Percentiles rank a stretch among this genome's conserved stretches.
These are phyloP conservation scores for Syngnathus typhle DNA, from an alignment of 2,113 vertebrate species.

Conservation along the genomic window DNA sequence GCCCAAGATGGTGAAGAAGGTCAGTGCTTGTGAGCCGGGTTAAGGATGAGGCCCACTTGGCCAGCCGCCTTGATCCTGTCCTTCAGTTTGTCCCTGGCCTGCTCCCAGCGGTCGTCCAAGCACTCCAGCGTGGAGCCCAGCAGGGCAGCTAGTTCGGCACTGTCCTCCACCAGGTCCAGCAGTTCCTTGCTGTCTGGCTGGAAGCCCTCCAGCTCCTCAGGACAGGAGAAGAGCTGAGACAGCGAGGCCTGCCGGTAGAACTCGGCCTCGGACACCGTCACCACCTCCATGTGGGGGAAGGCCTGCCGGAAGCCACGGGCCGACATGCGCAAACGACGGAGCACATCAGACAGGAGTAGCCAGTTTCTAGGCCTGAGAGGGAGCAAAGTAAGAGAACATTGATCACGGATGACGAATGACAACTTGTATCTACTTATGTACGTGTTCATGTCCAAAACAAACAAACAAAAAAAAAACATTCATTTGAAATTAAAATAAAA, in stretches of 20 bases:
- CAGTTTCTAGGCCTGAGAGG: constrained; percentile 84
- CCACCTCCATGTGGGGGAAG: constrained; percentile 86
- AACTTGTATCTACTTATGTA: background rate
- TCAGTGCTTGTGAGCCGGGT: constrained; percentile 29
- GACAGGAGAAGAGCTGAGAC: constrained; percentile 86
- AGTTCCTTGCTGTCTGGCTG: constrained; percentile 89
- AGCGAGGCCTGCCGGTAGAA: constrained; percentile 89
- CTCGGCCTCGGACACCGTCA: constrained; percentile 85
- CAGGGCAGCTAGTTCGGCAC: constrained; percentile 81
- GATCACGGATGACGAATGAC: background rate
- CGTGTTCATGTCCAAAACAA: background rate
- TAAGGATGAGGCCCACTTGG: constrained; percentile 57
- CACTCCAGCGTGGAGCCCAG: constrained; percentile 86
- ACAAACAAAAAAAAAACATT: background rate
- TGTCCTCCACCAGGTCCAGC: constrained; percentile 89
- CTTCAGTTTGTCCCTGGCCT: constrained; percentile 50
- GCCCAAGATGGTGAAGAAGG: constrained; percentile 11
- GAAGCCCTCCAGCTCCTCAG: constrained; percentile 84
- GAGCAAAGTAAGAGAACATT: constrained; percentile 7
- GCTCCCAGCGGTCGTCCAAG: constrained; percentile 71
- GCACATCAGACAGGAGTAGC: constrained; percentile 87
- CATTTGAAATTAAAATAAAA: no score
- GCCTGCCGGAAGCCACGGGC: constrained; percentile 83
- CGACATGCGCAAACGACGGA: constrained; percentile 84
- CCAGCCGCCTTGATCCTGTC: constrained; percentile 53